Base-by-base conservation (phyloP, 2,113 vertebrate species). In the Pedionomus torquatus region DNA sequence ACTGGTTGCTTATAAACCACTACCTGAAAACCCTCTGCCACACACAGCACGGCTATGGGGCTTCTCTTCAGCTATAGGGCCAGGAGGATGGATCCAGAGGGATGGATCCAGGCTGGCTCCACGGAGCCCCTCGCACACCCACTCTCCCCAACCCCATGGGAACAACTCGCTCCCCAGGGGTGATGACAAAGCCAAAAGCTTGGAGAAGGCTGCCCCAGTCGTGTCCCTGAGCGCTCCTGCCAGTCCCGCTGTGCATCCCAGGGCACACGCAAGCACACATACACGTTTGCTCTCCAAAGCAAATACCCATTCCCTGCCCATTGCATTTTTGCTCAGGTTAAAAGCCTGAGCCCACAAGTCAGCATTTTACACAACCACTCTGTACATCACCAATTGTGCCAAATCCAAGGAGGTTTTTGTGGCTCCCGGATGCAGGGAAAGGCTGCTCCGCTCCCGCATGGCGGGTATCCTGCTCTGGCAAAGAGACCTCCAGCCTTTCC, bases 211-310 rank as follows among this genome's bases (percentile, higher is more conserved):
- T 49, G 37, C 41, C 68, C 52, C 28, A 71, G 57, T 61, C 5
- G 1, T 7, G 1, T 72, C 70, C 54, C 66, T 1, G 0, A 17
- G 0, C 1, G 12, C 24, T 61, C 61, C n/a, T 79, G 61, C n/a
- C 63, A 51, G 54, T 51, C 30, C 70, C 8, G 2, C 81, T 60
- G 49, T 0, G 0, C 23, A 13, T 55, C 87, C 88, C 72, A 26
- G 49, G 81, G 44, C 37, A 72, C 6, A 48, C 7, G 20, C 4
- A 10, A 44, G 58, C 54, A 64, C 35, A 75, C 24, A 17, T 24
- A 75, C 51, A 18, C 0, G 0, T 52, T 68, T 31, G 52, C 60
- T 37, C 61, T 26, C 66, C 63, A 52, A 37, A 68, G 52, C 69
- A 72, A 48, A 57, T 0, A 19, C 35, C 1, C 7, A 3, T 3